These are phyloP conservation scores for Leptura quadrifasciata DNA, from an alignment of 2,888 invertebrate genomes.

Conservation along the genomic window DNA sequence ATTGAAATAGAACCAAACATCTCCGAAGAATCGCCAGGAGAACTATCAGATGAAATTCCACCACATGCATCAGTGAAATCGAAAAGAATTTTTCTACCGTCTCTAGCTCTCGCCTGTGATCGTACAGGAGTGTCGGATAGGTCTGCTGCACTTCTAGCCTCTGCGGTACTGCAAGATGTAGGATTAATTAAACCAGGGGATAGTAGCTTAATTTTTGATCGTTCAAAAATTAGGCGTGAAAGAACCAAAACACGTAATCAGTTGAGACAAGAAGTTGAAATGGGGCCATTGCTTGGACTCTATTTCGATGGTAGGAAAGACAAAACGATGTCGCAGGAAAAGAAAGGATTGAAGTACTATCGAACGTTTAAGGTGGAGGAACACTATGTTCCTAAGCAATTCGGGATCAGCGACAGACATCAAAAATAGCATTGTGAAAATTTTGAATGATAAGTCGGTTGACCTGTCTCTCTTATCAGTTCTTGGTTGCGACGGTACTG, in stretches of 20 bases:
- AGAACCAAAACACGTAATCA: background rate
- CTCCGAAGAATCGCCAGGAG: too few relatives aligned
- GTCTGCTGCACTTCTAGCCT: background rate
- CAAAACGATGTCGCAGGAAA: conserved; percentile 27
- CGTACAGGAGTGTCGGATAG: background rate
- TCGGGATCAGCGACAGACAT: conserved; percentile 27
- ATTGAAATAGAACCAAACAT: too few relatives aligned
- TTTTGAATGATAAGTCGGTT: conserved; percentile 2
- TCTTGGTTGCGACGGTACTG: conserved; percentile 59
- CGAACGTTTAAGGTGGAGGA: background rate
- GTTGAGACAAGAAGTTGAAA: background rate
- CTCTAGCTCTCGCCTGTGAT: conserved; percentile 2
- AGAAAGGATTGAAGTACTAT: background rate
- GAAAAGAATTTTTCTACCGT: background rate
- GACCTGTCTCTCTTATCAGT: conserved; percentile 23
- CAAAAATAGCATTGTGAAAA: conserved; percentile 14
- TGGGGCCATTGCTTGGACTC: background rate
- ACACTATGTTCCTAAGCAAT: conserved; percentile 26
- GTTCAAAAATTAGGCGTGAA: background rate
- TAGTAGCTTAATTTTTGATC: background rate
- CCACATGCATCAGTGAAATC: too few relatives aligned
- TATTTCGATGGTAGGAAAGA: conserved; percentile 37
- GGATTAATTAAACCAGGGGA: background rate
- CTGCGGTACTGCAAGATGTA: background rate
- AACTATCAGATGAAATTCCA: too few relatives aligned